phyloP scores from a whole-genome alignment of 2,888 invertebrate genomes.

The Noctua janthe region DNA sequence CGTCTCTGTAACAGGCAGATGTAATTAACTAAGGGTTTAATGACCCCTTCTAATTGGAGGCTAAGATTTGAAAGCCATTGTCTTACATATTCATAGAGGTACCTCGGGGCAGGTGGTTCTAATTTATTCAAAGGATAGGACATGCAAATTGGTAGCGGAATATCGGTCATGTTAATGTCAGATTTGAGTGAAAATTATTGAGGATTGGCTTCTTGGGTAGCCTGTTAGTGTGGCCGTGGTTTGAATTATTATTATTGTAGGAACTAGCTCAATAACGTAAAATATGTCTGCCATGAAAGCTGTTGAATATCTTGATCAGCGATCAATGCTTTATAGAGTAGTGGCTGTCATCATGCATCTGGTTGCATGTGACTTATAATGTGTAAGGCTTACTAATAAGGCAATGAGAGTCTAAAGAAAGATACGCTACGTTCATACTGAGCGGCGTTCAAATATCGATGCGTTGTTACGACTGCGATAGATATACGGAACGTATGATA shows the following conservation, averaged over 20 bases:
- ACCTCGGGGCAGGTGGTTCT: conserved; percentile 85
- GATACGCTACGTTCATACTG: no score
- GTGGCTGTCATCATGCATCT: neutral
- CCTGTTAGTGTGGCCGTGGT: conserved; percentile 65
- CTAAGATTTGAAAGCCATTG: conserved; percentile 89
- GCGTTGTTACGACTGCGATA: no score
- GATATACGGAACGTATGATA: no score
- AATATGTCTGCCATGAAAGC: neutral
- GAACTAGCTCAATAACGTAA: neutral
- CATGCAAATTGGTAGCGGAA: conserved; percentile 89
- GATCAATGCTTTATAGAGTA: neutral
- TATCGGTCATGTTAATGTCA: conserved; percentile 90
- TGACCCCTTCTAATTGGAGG: conserved; percentile 87
- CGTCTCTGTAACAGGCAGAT: conserved; percentile 76
- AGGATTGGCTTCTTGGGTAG: conserved; percentile 80
- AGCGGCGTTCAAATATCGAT: no score
- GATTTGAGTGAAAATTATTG: conserved; percentile 89
- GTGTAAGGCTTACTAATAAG: neutral
- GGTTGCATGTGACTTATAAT: neutral
- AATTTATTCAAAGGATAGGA: conserved; percentile 89
- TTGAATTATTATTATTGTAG: conserved; percentile 70
- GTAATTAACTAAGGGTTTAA: conserved; percentile 87
- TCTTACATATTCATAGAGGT: conserved; percentile 90
- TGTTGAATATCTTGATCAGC: neutral
- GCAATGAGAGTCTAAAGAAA: no score